phyloP scores from a whole-genome alignment of 2,113 vertebrate genomes.

The Halcyon senegalensis region DNA sequence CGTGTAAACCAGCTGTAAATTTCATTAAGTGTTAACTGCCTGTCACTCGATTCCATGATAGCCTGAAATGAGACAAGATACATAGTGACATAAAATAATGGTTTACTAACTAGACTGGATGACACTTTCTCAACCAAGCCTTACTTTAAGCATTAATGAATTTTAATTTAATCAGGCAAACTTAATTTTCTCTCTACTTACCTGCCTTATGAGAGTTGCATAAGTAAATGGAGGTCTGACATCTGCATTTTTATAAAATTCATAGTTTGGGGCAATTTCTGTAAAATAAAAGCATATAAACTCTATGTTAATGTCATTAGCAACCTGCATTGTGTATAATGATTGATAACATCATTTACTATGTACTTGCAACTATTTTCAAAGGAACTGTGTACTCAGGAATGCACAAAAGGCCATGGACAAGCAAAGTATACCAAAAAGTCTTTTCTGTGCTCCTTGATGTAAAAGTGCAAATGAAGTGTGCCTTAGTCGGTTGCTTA shows the following conservation, averaged over 20 bases:
- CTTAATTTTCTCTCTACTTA: slow-evolving; percentile 93
- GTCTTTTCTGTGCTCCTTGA: slow-evolving; percentile 37
- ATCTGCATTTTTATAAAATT: slow-evolving; percentile 99
- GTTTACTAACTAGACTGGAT: slow-evolving; percentile 88
- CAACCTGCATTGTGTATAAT: slow-evolving; percentile 67
- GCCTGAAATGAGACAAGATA: slow-evolving; percentile 94
- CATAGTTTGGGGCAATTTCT: slow-evolving; percentile 99
- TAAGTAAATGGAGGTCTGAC: slow-evolving; percentile 99
- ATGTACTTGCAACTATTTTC: slow-evolving; percentile 34
- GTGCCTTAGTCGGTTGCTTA: background rate
- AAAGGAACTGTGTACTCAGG: slow-evolving; percentile 44
- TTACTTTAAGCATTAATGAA: slow-evolving; percentile 89
- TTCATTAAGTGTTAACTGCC: slow-evolving; percentile 99
- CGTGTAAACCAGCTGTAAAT: slow-evolving; percentile 99
- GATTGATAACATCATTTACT: slow-evolving; percentile 31
- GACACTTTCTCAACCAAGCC: slow-evolving; percentile 76
- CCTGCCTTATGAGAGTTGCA: slow-evolving; percentile 99
- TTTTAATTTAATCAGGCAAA: slow-evolving; percentile 93
- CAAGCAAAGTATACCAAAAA: slow-evolving; percentile 48
- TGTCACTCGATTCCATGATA: slow-evolving; percentile 99
- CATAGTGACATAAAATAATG: slow-evolving; percentile 87
- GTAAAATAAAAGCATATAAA: slow-evolving; percentile 83
- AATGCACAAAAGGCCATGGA: slow-evolving; percentile 10
- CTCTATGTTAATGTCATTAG: slow-evolving; percentile 78
- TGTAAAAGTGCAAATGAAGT: slow-evolving; percentile 19